These are phyloP conservation scores for Guaruba guarouba DNA, from an alignment of 2,113 vertebrate genomes.

Conservation along the genomic window DNA sequence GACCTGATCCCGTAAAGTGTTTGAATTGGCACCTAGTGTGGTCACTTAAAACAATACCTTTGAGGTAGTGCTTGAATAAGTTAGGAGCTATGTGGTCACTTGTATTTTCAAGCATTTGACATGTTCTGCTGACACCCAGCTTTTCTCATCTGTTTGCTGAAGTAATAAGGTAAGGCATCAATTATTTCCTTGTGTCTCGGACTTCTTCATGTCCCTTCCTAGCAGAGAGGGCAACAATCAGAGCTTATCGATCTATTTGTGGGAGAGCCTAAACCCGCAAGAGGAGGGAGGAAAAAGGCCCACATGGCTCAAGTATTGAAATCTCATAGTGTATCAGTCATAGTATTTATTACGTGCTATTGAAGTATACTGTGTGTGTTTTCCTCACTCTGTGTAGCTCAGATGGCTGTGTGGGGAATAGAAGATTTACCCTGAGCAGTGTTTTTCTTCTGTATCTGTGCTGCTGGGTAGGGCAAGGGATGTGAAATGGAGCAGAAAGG, in stretches of 20 bases:
- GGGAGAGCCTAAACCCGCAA: neutral
- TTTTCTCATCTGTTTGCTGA: neutral
- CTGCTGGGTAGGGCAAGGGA: neutral
- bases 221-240: neutral
- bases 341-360: neutral
- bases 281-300: accelerated
- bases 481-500: accelerated
- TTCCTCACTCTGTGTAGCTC: neutral
- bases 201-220: neutral
- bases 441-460: neutral
- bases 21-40: neutral
- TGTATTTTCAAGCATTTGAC: neutral
- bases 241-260: neutral
- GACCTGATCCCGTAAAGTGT: neutral
- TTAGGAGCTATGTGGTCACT: neutral
- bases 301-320: neutral
- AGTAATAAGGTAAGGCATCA: neutral
- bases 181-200: neutral
- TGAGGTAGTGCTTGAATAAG: neutral
- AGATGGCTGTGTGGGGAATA: neutral
- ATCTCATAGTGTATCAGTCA: neutral
- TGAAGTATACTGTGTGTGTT: accelerated
- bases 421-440: neutral
- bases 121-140: neutral
- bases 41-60: neutral